A percentile compares a stretch with the other conserved stretches of the same genome.
These are phyloP conservation scores for Heliconius nattereri DNA, from an alignment of 1,140 invertebrate species.

Conservation along the genomic window DNA sequence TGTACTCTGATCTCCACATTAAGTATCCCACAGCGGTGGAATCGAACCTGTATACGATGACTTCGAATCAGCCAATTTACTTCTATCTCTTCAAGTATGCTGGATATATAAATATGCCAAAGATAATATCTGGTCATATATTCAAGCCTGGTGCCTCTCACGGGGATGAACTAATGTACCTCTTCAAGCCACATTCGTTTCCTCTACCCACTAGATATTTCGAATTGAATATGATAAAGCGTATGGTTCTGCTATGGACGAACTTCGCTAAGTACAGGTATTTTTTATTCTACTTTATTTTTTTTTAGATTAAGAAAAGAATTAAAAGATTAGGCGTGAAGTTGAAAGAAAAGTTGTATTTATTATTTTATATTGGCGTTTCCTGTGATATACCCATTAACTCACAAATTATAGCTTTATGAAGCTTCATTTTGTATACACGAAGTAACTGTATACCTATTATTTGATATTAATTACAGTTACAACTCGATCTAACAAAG, in stretches of 20 bases:
- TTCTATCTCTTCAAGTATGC: conserved; percentile 71
- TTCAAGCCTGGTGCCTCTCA: conserved; percentile 61
- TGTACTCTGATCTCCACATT: conserved; percentile 71
- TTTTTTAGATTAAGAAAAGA: too few species aligned
- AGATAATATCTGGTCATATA: conserved; percentile 57
- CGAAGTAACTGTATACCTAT: too few species aligned
- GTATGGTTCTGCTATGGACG: conserved; percentile 71
- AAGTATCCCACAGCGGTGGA: conserved; percentile 67
- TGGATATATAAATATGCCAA: conserved; percentile 66
- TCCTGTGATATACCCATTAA: too few species aligned
- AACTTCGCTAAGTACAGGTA: conserved; percentile 75
- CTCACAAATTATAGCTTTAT: too few species aligned
- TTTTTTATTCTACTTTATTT: conserved; percentile 21
- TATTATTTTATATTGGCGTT: too few species aligned
- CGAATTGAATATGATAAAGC: conserved; percentile 58
- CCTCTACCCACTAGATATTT: conserved; percentile 57
- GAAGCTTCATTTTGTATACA: too few species aligned
- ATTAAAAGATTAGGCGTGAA: too few species aligned
- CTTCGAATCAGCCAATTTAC: conserved; percentile 65
- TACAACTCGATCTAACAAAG: too few species aligned
- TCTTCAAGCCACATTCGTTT: conserved; percentile 67
- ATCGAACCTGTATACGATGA: conserved; percentile 59
- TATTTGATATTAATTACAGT: too few species aligned
- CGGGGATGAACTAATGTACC: conserved; percentile 71
- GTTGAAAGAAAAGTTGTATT: too few species aligned